Evolutionary conservation across 2,797 vertebrate species (phyloP).

Genomic region (Trichosurus vulpecula): DNA sequence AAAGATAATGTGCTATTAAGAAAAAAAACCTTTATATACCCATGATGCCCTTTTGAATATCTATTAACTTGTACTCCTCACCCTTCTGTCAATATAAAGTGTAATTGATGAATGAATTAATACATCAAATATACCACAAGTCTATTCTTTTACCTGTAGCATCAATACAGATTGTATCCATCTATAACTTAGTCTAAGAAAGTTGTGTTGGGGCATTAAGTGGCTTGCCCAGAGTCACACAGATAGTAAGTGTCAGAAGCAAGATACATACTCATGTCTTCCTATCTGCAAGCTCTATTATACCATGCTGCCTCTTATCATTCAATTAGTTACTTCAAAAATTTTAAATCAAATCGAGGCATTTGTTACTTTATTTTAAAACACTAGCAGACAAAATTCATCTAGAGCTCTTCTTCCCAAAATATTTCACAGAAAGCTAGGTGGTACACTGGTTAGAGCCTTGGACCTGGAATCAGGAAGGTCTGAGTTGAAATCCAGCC

Average conservation of each 20-base stretch:
- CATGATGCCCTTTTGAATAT: not conserved
- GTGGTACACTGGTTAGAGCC: not conserved
- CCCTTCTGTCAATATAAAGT: not conserved
- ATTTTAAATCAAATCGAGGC: not conserved
- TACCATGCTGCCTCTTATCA: not conserved
- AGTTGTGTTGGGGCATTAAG: not conserved
- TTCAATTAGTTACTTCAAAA: not conserved
- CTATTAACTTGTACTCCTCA: not conserved
- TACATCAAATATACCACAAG: not conserved
- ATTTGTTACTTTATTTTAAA: not conserved
- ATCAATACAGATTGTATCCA: not conserved
- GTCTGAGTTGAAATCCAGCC: too few relatives aligned
- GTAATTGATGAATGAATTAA: not conserved
- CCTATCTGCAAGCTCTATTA: not conserved
- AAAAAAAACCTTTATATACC: not conserved
- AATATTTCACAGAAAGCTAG: not conserved
- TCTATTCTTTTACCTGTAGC: not conserved
- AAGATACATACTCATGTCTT: not conserved
- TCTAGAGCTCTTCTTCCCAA: not conserved
- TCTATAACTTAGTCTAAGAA: too few relatives aligned
- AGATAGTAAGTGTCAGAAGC: not conserved
- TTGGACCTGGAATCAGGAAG: not conserved
- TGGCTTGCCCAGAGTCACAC: not conserved
- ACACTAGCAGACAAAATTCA: not conserved
- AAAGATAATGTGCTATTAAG: not conserved